phyloP scores from a whole-genome alignment of 2,888 invertebrate genomes.

The Melinaea menophilus region DNA sequence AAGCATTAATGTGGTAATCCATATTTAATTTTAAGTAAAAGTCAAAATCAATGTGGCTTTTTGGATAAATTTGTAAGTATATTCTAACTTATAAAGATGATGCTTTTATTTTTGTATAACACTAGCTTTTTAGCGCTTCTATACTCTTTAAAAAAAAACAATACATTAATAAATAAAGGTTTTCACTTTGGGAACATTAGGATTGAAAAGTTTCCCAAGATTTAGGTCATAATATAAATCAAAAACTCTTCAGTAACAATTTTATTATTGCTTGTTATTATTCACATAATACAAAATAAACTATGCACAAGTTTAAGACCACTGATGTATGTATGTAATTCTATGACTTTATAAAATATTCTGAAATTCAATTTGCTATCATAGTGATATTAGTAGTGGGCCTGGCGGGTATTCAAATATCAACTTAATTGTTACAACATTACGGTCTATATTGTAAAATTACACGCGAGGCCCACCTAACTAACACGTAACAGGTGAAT shows the following conservation, averaged over 20 bases:
- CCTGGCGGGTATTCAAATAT: constrained; percentile 19
- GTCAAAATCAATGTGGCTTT: no score
- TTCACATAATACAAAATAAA: constrained; percentile 84
- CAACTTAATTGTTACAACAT: constrained; percentile 11
- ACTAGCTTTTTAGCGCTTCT: no score
- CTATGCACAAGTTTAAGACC: constrained; percentile 80
- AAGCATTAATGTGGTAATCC: no score
- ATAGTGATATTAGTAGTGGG: constrained; percentile 29
- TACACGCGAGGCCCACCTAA: constrained; percentile 27
- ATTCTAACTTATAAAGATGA: no score
- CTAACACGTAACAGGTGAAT: constrained; percentile 47
- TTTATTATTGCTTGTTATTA: constrained; percentile 82
- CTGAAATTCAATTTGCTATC: constrained; percentile 54
- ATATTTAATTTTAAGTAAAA: no score
- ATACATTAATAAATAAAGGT: no score
- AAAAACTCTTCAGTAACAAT: constrained; percentile 75
- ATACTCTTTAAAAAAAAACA: no score
- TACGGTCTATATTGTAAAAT: constrained; percentile 9
- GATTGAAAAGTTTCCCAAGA: not conserved
- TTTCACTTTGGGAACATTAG: not conserved
- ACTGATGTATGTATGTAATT: constrained; percentile 55
- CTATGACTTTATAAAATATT: constrained; percentile 65
- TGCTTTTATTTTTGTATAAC: no score
- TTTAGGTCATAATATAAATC: constrained; percentile 31
- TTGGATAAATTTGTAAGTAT: no score